Evolutionary conservation across 2,113 vertebrate species (phyloP).

Genomic region (Hyaena hyaena): DNA sequence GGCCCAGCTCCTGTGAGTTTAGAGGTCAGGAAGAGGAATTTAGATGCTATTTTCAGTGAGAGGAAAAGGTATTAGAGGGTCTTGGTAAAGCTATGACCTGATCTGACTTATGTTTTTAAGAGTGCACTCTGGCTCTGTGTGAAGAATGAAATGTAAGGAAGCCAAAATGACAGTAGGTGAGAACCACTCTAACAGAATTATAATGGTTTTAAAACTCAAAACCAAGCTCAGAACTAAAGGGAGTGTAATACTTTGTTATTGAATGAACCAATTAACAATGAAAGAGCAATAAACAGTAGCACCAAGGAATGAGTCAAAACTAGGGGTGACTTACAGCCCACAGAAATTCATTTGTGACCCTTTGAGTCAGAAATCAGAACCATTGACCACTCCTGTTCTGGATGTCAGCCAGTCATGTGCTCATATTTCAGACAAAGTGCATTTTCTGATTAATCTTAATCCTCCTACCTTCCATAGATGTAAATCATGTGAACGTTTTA

Average conservation of each 20-base stretch:
- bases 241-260: not conserved
- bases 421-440: slow-evolving; percentile 46
- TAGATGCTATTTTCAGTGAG: not conserved
- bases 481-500: slow-evolving; percentile 45
- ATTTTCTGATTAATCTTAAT: slow-evolving; percentile 63
- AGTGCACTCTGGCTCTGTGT: not conserved
- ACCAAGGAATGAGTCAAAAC: not conserved
- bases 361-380: not conserved
- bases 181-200: not conserved
- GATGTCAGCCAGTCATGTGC: not conserved
- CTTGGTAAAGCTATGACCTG: not conserved
- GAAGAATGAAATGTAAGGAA: not conserved
- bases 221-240: not conserved
- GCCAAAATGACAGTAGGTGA: not conserved
- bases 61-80: not conserved
- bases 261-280: slow-evolving; percentile 48
- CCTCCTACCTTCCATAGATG: not conserved
- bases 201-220: not conserved
- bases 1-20: not conserved
- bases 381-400: slow-evolving; percentile 17
- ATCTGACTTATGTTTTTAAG: not conserved
- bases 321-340: not conserved
- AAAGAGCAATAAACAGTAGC: slow-evolving; percentile 14
- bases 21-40: not conserved
- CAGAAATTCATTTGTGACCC: not conserved